Evolutionary conservation across 2,888 invertebrate genomes (phyloP), one percentile per base, ranked within the genome.

Genomic region (Spilosoma lubricipeda): DNA sequence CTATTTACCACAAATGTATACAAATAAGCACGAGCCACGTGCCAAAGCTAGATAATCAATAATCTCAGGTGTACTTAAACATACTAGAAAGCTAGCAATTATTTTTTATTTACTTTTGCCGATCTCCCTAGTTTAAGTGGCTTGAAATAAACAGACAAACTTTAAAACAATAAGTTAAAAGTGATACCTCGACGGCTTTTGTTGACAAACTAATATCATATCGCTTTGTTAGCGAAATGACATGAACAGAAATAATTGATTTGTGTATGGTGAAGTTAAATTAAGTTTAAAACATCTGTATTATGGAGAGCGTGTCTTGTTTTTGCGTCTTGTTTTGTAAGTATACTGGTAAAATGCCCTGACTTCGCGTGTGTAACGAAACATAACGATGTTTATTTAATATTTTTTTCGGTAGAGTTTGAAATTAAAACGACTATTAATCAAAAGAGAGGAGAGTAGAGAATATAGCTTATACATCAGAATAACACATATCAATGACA

Each of bases 151-250:
- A 69, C 48, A 59, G 36, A 73, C 63, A 36, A 71, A 75, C 69
- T 75, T 72, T 69, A 59, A 72, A 72, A 70, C 72, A 75, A 68
- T 74, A 72, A 76, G 27, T 70, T 70, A 48, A 76, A 76, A 72
- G 45, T 72, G 70, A 66, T 72, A 72, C 33, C 23, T 5, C n/a
- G 18, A 52, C 63, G 45, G 63, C 70, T 73, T 69, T 75, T 73
- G 77, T 77, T 9, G 76, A 80, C 78, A 71, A 82, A 84, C 78
- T 77, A 73, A 82, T 82, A 80, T 77, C 77, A 80, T 77, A 69
- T 42, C 56, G 75, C 76, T 72, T 73, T 84, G 15, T 2, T 56
- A 65, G 33, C 71, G 36, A 75, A 9, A 52, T 63, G 75, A 70
- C 64, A 71, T 76, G 52, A 45, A 59, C 64, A 42, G 71, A 52